A percentile compares a stretch with the other conserved stretches of the same genome.
Evolutionary conservation across 2,888 invertebrate genomes (phyloP).

Genomic region (Andrena bucephala): DNA sequence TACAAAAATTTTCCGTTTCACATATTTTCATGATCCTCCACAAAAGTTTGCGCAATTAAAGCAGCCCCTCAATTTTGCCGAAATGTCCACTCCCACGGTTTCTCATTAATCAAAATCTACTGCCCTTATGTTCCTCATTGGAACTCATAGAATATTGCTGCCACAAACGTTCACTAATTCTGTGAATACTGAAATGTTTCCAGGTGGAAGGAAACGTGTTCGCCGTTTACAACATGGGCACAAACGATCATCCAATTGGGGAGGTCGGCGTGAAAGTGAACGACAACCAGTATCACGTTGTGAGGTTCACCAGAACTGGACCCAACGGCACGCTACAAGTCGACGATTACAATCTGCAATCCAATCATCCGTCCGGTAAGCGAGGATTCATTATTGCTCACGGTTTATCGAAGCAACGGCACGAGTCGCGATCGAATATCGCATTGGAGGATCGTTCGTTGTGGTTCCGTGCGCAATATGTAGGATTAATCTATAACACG

Average conservation of each 20-base stretch:
- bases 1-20: too few species aligned
- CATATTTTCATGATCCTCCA: too few species aligned
- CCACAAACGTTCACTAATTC: not conserved
- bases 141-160: not conserved
- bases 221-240: constrained; percentile 97
- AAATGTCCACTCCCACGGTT: too few species aligned
- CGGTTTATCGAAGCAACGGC: not conserved
- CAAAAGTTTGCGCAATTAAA: too few species aligned
- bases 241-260: constrained; percentile 95
- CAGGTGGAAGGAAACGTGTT: constrained; percentile 97
- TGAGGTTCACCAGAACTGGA: constrained; percentile 94
- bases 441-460: not conserved
- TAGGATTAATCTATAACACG: not conserved
- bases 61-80: too few species aligned
- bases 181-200: not conserved
- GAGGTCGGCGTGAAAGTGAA: constrained; percentile 96
- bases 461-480: not conserved
- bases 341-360: constrained; percentile 95
- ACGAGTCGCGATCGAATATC: not conserved
- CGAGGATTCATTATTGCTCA: constrained; percentile 24
- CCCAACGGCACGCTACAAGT: constrained; percentile 96
- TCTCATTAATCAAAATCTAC: too few species aligned
- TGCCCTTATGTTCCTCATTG: not conserved
- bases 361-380: constrained; percentile 94
- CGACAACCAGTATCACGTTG: constrained; percentile 97